These are phyloP conservation scores for Anolis sagrei DNA, from an alignment of 2,113 vertebrate genomes.

Conservation along the genomic window DNA sequence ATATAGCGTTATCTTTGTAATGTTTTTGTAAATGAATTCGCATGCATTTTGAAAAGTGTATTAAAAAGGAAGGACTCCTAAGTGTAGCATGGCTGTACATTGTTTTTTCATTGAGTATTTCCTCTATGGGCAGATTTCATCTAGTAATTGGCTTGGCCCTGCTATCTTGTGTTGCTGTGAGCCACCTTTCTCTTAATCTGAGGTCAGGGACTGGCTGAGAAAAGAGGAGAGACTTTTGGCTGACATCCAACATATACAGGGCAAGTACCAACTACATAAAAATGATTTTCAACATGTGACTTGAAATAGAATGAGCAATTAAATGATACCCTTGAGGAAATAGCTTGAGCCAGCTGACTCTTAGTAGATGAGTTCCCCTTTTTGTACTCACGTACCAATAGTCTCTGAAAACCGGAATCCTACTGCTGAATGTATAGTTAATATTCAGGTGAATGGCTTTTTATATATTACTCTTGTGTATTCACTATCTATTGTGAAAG, in stretches of 20 bases:
- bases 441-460: not conserved
- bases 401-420: not conserved
- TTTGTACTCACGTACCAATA: not conserved
- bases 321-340: conserved; percentile 34
- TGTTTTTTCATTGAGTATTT: not conserved
- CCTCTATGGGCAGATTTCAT: not conserved
- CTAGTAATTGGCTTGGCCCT: not conserved
- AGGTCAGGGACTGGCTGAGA: conserved; percentile 9
- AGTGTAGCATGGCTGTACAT: not conserved
- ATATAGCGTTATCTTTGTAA: not conserved
- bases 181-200: not conserved
- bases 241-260: not conserved
- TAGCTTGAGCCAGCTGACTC: conserved; percentile 14
- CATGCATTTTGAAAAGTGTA: not conserved
- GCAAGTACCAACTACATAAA: conserved; percentile 20
- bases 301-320: conserved; percentile 53
- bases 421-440: not conserved
- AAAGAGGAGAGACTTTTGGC: conserved; percentile 8
- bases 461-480: not conserved
- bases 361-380: not conserved
- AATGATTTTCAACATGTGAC: conserved; percentile 40
- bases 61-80: not conserved
- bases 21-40: not conserved
- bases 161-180: not conserved
- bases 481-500: not conserved